Conservation (phyloP, 1,140 invertebrate species). For the Cyclina sinensis region DNA sequence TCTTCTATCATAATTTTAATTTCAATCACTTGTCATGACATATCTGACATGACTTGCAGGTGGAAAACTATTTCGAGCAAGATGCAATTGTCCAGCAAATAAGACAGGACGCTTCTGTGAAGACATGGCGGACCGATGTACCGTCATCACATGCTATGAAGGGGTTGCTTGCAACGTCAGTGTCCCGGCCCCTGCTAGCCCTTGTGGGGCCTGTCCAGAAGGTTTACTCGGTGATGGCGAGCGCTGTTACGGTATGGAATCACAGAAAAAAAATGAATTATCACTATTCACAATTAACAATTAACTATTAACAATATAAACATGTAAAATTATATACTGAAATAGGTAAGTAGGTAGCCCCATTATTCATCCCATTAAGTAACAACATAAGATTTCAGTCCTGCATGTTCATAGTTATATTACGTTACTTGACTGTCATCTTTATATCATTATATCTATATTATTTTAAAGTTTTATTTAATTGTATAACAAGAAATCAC, state of each 20-base stretch:
- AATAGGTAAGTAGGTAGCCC: too few species aligned
- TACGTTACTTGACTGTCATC: too few species aligned
- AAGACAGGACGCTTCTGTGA: constrained; percentile 8
- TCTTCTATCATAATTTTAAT: neutral
- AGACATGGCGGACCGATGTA: constrained; percentile 7
- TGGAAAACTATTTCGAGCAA: constrained; percentile 7
- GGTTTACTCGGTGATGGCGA: neutral
- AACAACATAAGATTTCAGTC: too few species aligned
- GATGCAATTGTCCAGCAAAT: constrained; percentile 9
- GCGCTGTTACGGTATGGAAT: neutral
- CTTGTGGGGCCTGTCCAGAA: neutral
- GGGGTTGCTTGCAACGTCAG: constrained; percentile 29
- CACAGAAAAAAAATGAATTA: too few species aligned
- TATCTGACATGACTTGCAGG: neutral
- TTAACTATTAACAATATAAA: too few species aligned
- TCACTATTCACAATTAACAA: too few species aligned
- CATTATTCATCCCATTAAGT: too few species aligned
- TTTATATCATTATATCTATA: too few species aligned
- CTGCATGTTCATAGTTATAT: too few species aligned
- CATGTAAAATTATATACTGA: too few species aligned
- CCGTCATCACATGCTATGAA: neutral
- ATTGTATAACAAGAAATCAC: too few species aligned
- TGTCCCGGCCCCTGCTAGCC: neutral
- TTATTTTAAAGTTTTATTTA: too few species aligned
- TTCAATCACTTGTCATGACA: neutral